Evolutionary conservation across 1,140 invertebrate species (phyloP).

Genomic region (Micrasema longulum): DNA sequence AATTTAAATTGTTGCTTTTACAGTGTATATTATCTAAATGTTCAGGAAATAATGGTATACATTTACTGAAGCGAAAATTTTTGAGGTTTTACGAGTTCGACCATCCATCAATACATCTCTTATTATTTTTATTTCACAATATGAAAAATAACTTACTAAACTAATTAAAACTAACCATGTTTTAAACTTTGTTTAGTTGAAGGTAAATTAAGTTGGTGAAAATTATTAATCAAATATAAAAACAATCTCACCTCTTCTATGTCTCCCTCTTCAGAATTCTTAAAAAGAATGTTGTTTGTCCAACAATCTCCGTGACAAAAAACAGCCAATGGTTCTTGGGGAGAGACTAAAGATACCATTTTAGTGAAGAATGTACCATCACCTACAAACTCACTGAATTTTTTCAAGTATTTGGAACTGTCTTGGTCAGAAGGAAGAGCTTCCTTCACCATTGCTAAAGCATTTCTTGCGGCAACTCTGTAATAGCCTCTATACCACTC

Average conservation of each 20-base stretch:
- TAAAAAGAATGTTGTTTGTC: conserved; percentile 81
- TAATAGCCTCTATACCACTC: conserved; percentile 80
- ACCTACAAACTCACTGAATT: conserved; percentile 72
- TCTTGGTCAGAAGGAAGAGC: conserved; percentile 66
- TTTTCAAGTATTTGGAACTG: conserved; percentile 71
- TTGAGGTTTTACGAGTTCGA: too few species aligned
- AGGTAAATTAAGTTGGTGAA: too few species aligned
- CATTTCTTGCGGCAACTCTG: conserved; percentile 72
- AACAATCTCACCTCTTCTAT: conserved; percentile 66
- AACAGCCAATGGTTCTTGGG: conserved; percentile 73
- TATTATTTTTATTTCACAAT: too few species aligned
- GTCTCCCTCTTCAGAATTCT: conserved; percentile 65
- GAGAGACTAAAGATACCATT: conserved; percentile 74
- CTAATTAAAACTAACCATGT: too few species aligned
- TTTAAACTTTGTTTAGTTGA: too few species aligned
- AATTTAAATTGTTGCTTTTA: too few species aligned
- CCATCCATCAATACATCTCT: too few species aligned
- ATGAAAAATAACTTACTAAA: too few species aligned
- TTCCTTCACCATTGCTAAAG: conserved; percentile 74
- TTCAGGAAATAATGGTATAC: too few species aligned
- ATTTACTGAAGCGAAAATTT: too few species aligned
- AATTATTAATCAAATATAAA: too few species aligned
- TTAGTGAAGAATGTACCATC: conserved; percentile 75
- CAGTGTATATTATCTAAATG: too few species aligned
- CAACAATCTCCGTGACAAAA: conserved; percentile 82